phyloP scores from a whole-genome alignment of 2,797 vertebrate genomes.

The Cynopterus sphinx region DNA sequence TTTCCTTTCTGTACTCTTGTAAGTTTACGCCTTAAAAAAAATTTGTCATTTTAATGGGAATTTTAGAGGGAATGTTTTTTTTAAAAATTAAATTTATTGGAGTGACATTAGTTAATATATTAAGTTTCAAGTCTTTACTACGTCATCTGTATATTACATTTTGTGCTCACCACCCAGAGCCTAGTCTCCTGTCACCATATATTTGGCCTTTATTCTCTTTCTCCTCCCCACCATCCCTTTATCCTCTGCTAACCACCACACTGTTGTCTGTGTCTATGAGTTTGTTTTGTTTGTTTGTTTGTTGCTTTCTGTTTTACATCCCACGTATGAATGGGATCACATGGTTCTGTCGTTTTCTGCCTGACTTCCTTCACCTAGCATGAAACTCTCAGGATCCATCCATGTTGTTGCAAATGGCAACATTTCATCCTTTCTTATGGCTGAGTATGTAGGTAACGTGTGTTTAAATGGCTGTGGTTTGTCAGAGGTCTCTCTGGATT shows the following conservation, averaged over 20 bases:
- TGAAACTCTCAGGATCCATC: neutral
- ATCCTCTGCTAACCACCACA: neutral
- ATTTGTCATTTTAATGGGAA: neutral
- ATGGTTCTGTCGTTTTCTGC: neutral
- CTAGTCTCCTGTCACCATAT: neutral
- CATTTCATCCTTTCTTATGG: neutral
- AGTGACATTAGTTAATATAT: neutral
- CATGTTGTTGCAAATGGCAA: neutral
- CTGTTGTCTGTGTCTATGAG: neutral
- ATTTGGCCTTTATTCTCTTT: neutral
- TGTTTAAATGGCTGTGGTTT: neutral
- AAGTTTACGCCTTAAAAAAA: neutral
- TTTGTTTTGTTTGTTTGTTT: neutral
- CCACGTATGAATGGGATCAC: neutral
- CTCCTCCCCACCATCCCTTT: no score
- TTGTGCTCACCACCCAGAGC: neutral
- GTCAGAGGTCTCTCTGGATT: neutral
- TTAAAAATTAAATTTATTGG: neutral
- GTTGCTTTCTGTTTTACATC: neutral
- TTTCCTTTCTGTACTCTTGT: neutral
- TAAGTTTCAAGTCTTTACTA: neutral
- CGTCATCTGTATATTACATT: neutral
- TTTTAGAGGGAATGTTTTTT: neutral
- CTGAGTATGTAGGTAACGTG: neutral
- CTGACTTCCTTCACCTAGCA: neutral